Base-by-base conservation (phyloP, 2,797 vertebrate genomes). In the Spinus olivaceus region DNA sequence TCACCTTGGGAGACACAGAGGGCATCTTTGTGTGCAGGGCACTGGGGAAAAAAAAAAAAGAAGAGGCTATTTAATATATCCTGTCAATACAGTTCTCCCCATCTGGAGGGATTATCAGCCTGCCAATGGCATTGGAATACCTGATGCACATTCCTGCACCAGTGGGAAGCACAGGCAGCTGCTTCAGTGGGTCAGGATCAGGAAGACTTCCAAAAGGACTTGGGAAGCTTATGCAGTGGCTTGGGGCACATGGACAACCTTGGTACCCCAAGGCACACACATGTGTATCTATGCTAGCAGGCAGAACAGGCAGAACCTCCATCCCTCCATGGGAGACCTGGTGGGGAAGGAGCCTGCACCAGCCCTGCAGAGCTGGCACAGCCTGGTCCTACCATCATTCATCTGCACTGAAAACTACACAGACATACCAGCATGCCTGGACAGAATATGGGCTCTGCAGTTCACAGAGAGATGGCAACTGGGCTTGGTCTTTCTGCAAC, bases 21-120 rank as follows among this genome's bases (percentile, higher is more conserved):
- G 94, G 86, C 9, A 2, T 1, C 21, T 98, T 97, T 23, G 96
- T 94, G 57, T 98, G 97, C 41, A 98, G 96, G 66, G 88, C 83
- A 30, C 99, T 99, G 97, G 8, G 51, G n/a, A n/a, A n/a, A 72
- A 69, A 73, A 96, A 42, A 37, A 89, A 74, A 57, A 88, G 25
- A 54, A 78, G 9, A 50, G 16, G 8, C 1, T 20, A 4, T 44
- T 76, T 44, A 60, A 56, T 11, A 14, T 2, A 80, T 49, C 3
- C 21, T 64, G 33, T 14, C 10, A 14, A 10, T 4, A 22, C 7
- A 35, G 15, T 19, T 71, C 9, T 86, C 50, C 14, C 37, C 10
- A 2, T 1, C 17, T 27, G 46, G 18, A 56, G 42, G 35, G 59
- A 51, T 33, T 30, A 37, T 14, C 79, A 51, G 6, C 27, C 39